Base-by-base conservation (phyloP, 2,797 vertebrate species). In the Arvicola amphibius region DNA sequence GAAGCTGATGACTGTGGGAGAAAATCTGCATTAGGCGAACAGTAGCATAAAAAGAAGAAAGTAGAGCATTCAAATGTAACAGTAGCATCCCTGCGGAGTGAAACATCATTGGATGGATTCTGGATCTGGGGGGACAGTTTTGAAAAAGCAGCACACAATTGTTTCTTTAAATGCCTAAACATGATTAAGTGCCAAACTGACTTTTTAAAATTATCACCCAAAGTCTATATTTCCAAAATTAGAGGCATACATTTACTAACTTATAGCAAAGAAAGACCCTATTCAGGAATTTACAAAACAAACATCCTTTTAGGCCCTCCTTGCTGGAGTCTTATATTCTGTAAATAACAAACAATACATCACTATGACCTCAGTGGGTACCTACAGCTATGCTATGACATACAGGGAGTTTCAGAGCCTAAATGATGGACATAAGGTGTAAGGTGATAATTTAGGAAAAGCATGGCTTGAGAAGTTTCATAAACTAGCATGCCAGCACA, bases 161-260 rank as follows among this genome's bases (percentile, higher is more conserved):
- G 6, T 93, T 90, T 88, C 61, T 73, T 96, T 91, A 93, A 92
- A 81, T 81, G 91, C 12, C 17, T 79, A 34, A 96, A 53, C 67
- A 86, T 61, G 21, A 73, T 14, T 1, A 59, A 53, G 5, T 25
- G 12, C 59, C 2, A 63, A 90, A 76, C 0, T 87, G 59, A 90
- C 19, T 77, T 87, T 95, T 96, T 91, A 1, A 56, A 95, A 83
- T 69, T 77, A 74, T 90, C n/a, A 88, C 11, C 29, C 14, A 32
- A 94, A 67, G 65, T 27, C 92, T 77, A 16, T 77, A 67, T 48
- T n/a, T 56, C 34, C 32, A 63, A 65, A 92, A 79, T 51, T 10
- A 96, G 69, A 93, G 14, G 12, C 1, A 8, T 59, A 19, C 2
- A 56, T 27, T 78, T 88, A 4, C 37, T 89, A 86, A 10, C 0